These are phyloP conservation scores for Gavialis gangeticus DNA, from an alignment of 2,113 vertebrate species.

Conservation along the genomic window DNA sequence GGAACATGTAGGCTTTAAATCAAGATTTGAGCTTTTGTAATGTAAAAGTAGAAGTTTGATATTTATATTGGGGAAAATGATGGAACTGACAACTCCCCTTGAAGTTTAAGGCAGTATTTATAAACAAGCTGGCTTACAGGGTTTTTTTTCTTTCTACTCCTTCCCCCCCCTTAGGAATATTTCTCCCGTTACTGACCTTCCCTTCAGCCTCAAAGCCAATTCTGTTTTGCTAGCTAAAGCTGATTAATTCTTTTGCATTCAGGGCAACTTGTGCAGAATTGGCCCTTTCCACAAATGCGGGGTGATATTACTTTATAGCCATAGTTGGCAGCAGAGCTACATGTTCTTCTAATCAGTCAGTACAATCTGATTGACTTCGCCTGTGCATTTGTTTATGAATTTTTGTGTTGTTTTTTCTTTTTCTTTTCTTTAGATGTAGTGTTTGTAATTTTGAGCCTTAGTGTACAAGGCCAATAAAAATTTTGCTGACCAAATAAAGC, in stretches of 20 bases:
- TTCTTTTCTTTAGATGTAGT: background rate
- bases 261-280: background rate
- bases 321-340: background rate
- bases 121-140: background rate
- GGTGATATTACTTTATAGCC: background rate
- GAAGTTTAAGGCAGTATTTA: background rate
- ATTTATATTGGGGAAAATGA: constrained; percentile 30
- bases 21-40: background rate
- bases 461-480: background rate
- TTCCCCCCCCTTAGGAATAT: background rate
- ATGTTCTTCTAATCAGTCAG: background rate
- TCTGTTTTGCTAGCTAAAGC: background rate
- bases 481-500: background rate
- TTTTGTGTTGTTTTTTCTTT: background rate
- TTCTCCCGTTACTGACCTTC: background rate
- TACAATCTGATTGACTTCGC: background rate
- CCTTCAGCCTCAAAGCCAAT: background rate
- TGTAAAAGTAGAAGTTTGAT: constrained; percentile 38
- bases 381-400: background rate
- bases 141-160: background rate
- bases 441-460: background rate
- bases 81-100: background rate
- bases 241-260: background rate
- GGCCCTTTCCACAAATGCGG: background rate
- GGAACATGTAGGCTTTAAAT: constrained; percentile 37